Percentiles rank a stretch among this genome's conserved stretches.
These are phyloP conservation scores for Vanessa cardui DNA, from an alignment of 2,888 invertebrate genomes.

Conservation along the genomic window DNA sequence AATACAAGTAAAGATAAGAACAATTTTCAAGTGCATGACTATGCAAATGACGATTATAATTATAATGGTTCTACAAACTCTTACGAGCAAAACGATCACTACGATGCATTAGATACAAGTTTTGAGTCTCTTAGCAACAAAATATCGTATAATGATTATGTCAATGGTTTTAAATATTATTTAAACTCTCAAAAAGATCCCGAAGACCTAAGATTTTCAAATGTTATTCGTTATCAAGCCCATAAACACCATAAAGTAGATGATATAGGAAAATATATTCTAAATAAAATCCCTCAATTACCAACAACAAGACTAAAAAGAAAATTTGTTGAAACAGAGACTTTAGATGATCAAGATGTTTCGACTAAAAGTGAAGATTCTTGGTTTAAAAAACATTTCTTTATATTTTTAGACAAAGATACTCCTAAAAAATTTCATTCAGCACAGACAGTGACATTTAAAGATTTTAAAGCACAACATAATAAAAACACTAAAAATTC, in stretches of 20 bases:
- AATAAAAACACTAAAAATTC: slow-evolving; percentile 9
- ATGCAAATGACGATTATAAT: slow-evolving; percentile 36
- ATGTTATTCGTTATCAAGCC: slow-evolving; percentile 66
- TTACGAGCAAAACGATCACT: slow-evolving; percentile 11
- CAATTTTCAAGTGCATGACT: slow-evolving; percentile 42
- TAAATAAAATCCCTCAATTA: slow-evolving; percentile 63
- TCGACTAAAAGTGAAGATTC: slow-evolving; percentile 67
- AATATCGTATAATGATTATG: slow-evolving; percentile 64
- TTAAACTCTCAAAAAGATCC: slow-evolving; percentile 64
- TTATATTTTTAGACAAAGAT: slow-evolving; percentile 58
- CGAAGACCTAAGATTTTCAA: slow-evolving; percentile 61
- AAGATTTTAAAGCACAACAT: slow-evolving; percentile 40
- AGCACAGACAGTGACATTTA: slow-evolving; percentile 59
- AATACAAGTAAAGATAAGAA: slow-evolving; percentile 46
- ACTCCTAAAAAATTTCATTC: slow-evolving; percentile 63
- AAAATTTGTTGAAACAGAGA: slow-evolving; percentile 58
- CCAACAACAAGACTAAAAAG: slow-evolving; percentile 44
- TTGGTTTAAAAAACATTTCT: slow-evolving; percentile 72
- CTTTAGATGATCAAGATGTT: slow-evolving; percentile 61
- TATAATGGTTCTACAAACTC: slow-evolving; percentile 15
- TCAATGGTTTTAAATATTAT: slow-evolving; percentile 70
- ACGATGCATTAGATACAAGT: slow-evolving; percentile 44
- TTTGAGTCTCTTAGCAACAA: slow-evolving; percentile 58
- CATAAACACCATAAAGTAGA: slow-evolving; percentile 71
- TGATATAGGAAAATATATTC: slow-evolving; percentile 72